phyloP scores from a whole-genome alignment of 1,140 invertebrate species.

The Contarinia nasturtii region DNA sequence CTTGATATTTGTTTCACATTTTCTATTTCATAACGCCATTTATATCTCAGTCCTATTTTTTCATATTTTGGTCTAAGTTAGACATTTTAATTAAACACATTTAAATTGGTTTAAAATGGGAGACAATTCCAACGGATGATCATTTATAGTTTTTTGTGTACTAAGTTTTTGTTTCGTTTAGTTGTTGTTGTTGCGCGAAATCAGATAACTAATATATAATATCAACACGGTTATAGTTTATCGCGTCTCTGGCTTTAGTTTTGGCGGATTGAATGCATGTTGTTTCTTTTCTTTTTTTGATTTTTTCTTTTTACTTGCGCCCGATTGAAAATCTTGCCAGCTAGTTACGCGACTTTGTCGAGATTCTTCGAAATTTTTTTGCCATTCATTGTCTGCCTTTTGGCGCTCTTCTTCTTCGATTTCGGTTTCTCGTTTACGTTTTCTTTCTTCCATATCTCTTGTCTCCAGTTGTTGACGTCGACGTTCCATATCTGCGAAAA shows the following conservation, averaged over 20 bases:
- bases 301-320: conserved; percentile 38
- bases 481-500: conserved; percentile 92
- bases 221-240: conserved; percentile 24
- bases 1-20: too few species aligned
- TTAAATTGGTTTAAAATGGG: too few species aligned
- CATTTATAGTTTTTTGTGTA: too few species aligned
- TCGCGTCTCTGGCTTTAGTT: conserved; percentile 89
- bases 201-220: too few species aligned
- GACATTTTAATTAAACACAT: too few species aligned
- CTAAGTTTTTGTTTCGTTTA: too few species aligned
- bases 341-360: conserved; percentile 84
- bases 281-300: conserved; percentile 52
- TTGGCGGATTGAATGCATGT: conserved; percentile 78
- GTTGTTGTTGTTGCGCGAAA: too few species aligned
- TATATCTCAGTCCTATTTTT: too few species aligned
- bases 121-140: too few species aligned
- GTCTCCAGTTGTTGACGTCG: conserved; percentile 67
- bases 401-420: conserved; percentile 78
- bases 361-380: conserved; percentile 96
- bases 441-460: conserved; percentile 83
- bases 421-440: conserved; percentile 86
- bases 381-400: conserved; percentile 83
- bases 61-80: too few species aligned
- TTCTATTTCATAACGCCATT: too few species aligned
- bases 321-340: conserved; percentile 86